Conservation (phyloP, 1,140 invertebrate genomes). For the Nebria ingens region DNA sequence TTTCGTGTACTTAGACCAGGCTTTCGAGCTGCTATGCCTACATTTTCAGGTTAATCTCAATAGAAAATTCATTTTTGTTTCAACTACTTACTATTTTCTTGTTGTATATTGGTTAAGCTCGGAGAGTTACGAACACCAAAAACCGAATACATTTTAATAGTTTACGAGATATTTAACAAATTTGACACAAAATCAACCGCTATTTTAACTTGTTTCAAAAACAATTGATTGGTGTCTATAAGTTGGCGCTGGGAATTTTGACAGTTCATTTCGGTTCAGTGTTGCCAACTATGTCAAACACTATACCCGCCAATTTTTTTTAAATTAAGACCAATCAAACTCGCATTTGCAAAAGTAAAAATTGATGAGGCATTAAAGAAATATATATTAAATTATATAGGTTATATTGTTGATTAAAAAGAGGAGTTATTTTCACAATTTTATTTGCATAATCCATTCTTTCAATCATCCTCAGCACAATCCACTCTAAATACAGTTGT, state of each 20-base stretch:
- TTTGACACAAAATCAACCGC: background rate
- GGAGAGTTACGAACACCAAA: background rate
- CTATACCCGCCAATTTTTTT: no score
- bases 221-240: background rate
- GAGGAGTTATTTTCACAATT: background rate
- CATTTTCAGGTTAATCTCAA: no score
- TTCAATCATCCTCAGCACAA: background rate
- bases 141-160: background rate
- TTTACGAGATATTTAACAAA: background rate
- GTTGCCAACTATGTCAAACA: no score
- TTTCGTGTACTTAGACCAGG: background rate
- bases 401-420: no score
- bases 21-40: background rate
- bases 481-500: background rate
- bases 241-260: no score
- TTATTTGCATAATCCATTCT: background rate
- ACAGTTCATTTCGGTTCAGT: no score
- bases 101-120: background rate
- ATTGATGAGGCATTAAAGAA: no score
- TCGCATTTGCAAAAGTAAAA: no score
- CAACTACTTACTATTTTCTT: background rate
- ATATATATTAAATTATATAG: no score
- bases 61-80: no score
- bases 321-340: no score
- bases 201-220: background rate